These are phyloP conservation scores for Hiodon tergisus DNA, from an alignment of 2,113 vertebrate genomes.

Conservation along the genomic window DNA sequence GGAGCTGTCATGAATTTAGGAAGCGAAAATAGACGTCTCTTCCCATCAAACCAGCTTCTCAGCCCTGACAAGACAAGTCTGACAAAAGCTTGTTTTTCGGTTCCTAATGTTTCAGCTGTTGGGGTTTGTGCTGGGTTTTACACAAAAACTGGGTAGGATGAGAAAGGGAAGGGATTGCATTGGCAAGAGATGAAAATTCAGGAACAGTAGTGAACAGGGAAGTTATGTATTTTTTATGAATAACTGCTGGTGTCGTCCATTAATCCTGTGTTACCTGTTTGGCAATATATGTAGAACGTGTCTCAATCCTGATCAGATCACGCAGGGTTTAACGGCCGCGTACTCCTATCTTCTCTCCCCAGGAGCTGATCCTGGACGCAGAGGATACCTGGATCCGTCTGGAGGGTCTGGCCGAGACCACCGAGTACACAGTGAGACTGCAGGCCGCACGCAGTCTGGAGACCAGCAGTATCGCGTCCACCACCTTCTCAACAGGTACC, in stretches of 20 bases:
- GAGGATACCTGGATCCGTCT: slow-evolving; percentile 95
- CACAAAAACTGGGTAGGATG: no score
- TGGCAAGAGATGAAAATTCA: no score
- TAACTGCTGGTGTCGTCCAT: not conserved
- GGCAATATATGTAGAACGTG: not conserved
- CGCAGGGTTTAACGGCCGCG: not conserved
- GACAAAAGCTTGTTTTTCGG: slow-evolving; percentile 16
- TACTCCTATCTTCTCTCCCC: slow-evolving; percentile 3
- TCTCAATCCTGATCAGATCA: not conserved
- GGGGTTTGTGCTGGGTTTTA: not conserved
- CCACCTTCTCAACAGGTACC: slow-evolving; percentile 85
- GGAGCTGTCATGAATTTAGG: slow-evolving; percentile 25
- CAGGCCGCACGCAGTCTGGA: slow-evolving; percentile 79
- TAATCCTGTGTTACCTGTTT: no score
- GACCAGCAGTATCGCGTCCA: slow-evolving; percentile 71
- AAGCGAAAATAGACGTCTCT: slow-evolving; percentile 41
- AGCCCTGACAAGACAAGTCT: slow-evolving; percentile 16
- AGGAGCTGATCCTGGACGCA: slow-evolving; percentile 94
- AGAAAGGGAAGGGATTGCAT: no score
- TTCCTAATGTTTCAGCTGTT: not conserved
- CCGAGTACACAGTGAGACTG: slow-evolving; percentile 81
- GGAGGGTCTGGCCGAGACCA: slow-evolving; percentile 85
- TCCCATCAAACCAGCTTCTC: slow-evolving; percentile 27
- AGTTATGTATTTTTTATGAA: not conserved
- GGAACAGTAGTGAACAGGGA: no score